A percentile compares a stretch with the other conserved stretches of the same genome.
These are phyloP conservation scores for Pocillopora verrucosa DNA, from an alignment of 64 coral and sea anemone species.

Conservation along the genomic window DNA sequence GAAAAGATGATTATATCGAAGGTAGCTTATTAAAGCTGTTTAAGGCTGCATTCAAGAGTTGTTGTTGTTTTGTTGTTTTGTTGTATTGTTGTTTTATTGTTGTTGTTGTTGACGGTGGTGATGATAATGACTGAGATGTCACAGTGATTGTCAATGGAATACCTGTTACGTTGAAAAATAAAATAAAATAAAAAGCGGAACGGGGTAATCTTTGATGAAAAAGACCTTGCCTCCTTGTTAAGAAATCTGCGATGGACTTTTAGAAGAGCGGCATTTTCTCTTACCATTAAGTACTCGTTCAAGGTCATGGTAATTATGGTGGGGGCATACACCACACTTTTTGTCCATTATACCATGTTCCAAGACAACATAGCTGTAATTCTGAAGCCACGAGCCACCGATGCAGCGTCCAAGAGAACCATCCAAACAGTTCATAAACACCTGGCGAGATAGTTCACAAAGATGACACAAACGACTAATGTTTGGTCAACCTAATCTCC, in stretches of 20 bases:
- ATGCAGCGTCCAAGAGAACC: background rate
- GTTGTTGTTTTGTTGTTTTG: no score
- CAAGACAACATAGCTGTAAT: conserved; percentile 81
- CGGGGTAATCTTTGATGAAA: no score
- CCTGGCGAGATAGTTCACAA: conserved; percentile 20
- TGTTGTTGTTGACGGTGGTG: no score
- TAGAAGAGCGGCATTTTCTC: background rate
- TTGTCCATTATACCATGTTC: conserved; percentile 91
- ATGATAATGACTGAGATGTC: no score
- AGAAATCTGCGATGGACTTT: background rate
- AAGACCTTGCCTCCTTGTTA: background rate
- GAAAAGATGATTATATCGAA: no score
- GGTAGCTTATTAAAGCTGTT: no score
- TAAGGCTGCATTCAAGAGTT: no score
- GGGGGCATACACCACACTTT: conserved; percentile 55
- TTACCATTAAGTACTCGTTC: conserved; percentile 51
- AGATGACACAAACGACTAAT: background rate
- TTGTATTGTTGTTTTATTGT: no score
- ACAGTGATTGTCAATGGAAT: no score
- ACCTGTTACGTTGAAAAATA: no score
- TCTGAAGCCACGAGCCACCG: conserved; percentile 46
- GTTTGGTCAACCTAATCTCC: no score
- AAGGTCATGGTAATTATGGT: conserved; percentile 45
- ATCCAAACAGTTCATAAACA: conserved; percentile 71
- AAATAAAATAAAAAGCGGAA: no score